Evolutionary conservation across 2,113 vertebrate species (phyloP).

Genomic region (Pteropus alecto): DNA sequence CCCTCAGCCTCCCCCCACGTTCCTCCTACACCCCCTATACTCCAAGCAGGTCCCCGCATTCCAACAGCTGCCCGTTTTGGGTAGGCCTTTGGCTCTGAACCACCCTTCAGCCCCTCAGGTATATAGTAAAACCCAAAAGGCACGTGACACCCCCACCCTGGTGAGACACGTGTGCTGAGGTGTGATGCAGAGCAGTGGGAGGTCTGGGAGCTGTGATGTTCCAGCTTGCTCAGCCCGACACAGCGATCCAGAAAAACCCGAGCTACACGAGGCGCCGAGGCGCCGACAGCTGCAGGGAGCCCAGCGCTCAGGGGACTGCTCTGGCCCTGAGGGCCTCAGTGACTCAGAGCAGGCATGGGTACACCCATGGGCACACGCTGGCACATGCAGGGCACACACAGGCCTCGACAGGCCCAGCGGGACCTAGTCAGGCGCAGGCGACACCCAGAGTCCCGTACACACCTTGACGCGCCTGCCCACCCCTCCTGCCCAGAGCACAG

Average conservation of each 20-base stretch:
- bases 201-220: not conserved
- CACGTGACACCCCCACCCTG: not conserved
- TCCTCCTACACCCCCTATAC: not conserved
- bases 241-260: not conserved
- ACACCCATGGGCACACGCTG: conserved; percentile 47
- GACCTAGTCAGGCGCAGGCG: not conserved
- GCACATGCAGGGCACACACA: conserved; percentile 48
- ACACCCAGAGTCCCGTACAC: conserved; percentile 37
- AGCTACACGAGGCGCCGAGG: not conserved
- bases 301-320: not conserved
- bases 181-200: not conserved
- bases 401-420: conserved; percentile 52
- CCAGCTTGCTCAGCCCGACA: not conserved
- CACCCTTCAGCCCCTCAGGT: not conserved
- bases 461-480: not conserved
- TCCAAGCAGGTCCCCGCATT: not conserved
- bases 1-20: not conserved
- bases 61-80: not conserved
- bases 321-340: not conserved
- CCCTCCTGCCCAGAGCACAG: not conserved
- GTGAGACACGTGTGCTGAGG: conserved; percentile 1
- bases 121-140: not conserved
- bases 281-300: not conserved
- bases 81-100: not conserved
- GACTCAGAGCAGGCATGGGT: conserved; percentile 45